phyloP scores from a whole-genome alignment of 35 echinoderm and acorn worm species.

The Apostichopus parvimensis region DNA sequence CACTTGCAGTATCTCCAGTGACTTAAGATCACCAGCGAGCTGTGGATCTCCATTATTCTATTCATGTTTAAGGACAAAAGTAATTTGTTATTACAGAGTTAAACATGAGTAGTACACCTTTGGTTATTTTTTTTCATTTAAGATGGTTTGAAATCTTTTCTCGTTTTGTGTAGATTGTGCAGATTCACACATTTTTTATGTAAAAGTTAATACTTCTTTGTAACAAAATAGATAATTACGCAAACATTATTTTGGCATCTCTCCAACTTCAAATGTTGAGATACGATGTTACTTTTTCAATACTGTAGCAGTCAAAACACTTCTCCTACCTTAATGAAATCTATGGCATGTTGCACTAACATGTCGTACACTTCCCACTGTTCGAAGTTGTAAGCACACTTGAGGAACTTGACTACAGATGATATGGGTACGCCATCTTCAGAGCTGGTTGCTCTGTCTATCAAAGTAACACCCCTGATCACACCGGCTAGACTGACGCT shows the following conservation, averaged over 20 bases:
- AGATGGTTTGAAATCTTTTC: no score
- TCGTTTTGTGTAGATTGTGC: no score
- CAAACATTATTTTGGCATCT: no score
- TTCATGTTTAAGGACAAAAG: not conserved
- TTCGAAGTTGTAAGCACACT: constrained; percentile 99
- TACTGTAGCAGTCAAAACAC: not conserved
- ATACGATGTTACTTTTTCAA: no score
- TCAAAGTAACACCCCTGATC: constrained; percentile 59
- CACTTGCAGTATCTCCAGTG: constrained; percentile 80
- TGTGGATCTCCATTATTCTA: constrained; percentile 59
- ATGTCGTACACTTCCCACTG: constrained; percentile 98
- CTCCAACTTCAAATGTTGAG: no score
- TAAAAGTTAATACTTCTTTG: no score
- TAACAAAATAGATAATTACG: no score
- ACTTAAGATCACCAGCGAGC: constrained; percentile 68
- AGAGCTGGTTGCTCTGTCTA: constrained; percentile 70
- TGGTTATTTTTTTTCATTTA: no score
- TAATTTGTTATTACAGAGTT: no score
- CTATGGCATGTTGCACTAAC: constrained; percentile 56
- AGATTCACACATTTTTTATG: no score
- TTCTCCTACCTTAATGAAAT: constrained; percentile 73
- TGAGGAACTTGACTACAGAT: constrained; percentile 92
- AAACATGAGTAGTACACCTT: no score
- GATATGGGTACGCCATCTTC: constrained; percentile 83
- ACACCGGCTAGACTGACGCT: constrained; percentile 80